Conservation (phyloP, 2,797 vertebrate species). For the Lepilemur ruficaudatus region DNA sequence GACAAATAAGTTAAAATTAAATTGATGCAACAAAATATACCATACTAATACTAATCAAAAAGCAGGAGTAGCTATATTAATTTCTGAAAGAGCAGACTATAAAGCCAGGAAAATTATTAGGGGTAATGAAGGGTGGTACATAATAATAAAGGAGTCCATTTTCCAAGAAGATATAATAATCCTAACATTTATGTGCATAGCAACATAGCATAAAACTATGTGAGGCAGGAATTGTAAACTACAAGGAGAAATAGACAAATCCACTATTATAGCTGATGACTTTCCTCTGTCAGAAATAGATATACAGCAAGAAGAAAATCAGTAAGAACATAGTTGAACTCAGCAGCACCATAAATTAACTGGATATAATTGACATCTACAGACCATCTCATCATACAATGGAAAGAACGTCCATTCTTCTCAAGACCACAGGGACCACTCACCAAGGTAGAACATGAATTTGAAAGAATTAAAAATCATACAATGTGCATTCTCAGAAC, state of each 20-base stretch:
- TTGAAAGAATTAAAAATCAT: neutral
- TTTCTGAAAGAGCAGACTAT: neutral
- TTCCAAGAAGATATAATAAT: neutral
- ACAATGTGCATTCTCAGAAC: neutral
- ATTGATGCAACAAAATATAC: neutral
- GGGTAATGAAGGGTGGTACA: neutral
- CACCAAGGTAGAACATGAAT: neutral
- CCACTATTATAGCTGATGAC: neutral
- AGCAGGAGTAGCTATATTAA: neutral
- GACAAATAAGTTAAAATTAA: neutral
- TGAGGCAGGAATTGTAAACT: neutral
- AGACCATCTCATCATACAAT: neutral
- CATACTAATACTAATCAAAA: neutral
- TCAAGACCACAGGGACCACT: neutral
- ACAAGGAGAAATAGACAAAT: neutral
- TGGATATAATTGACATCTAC: neutral
- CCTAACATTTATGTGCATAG: neutral
- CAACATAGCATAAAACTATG: neutral
- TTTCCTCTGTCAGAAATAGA: neutral
- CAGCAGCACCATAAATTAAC: neutral
- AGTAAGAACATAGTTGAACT: neutral
- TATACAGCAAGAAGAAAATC: neutral
- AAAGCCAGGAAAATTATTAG: neutral
- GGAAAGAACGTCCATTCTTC: neutral
- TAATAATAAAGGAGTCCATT: neutral